phyloP scores from a whole-genome alignment of 2,797 vertebrate species.

The Threskiornis aethiopicus region DNA sequence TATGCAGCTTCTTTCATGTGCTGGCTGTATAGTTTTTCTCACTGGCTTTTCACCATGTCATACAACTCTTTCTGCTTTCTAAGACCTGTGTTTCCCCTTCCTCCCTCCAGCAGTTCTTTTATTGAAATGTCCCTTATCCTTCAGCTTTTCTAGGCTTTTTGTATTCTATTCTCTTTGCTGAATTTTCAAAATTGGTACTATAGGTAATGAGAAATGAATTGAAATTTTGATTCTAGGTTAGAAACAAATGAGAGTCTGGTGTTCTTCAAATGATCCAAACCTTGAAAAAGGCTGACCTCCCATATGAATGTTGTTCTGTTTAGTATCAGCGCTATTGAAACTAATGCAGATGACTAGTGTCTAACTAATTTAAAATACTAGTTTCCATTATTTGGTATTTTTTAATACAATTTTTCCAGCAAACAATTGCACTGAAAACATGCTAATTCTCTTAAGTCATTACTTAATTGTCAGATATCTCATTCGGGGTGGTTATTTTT shows the following conservation, averaged over 20 bases:
- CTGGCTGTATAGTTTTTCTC: not conserved
- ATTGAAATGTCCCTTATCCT: not conserved
- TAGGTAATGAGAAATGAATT: not conserved
- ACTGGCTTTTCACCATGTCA: not conserved
- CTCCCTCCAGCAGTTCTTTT: not conserved
- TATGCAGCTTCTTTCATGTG: not conserved
- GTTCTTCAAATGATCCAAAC: not conserved
- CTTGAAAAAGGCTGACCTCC: not conserved
- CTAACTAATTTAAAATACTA: not conserved
- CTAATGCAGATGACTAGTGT: not conserved
- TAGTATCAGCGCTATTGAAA: not conserved
- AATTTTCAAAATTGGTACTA: not conserved
- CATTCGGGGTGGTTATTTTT: not conserved
- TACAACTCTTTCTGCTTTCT: not conserved
- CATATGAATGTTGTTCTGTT: not conserved
- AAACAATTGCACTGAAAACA: not conserved
- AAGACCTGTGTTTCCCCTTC: not conserved
- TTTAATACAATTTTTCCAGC: not conserved
- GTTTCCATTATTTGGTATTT: not conserved
- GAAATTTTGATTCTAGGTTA: not conserved
- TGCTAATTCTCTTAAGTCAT: not conserved
- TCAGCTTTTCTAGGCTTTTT: not conserved
- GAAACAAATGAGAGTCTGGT: not conserved
- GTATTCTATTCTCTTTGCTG: not conserved
- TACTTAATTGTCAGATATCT: not conserved